Evolutionary conservation across 2,797 vertebrate genomes (phyloP), one percentile per base, ranked within the genome.

Genomic region (Gymnoscopelus braueri): DNA sequence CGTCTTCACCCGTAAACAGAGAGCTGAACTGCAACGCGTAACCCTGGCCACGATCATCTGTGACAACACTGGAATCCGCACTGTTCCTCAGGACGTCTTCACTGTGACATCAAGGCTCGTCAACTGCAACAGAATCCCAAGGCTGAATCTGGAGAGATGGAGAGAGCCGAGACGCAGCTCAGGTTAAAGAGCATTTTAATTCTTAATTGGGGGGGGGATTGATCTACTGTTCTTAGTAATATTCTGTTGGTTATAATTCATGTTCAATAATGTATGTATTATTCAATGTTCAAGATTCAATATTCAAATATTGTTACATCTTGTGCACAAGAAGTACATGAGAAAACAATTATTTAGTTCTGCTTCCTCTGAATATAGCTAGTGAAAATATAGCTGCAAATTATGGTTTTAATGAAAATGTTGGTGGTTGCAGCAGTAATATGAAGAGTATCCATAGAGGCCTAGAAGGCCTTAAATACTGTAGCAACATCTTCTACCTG

Each of bases 1-100:
- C 0, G 86, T 96, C 71, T 99, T 99, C 85, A 94, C 92, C 0
- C 0, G 0, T 0, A 54, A 55, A 15, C 96, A 98, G 81, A 78
- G 56, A 57, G 0, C 1, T 0, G 87, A 93, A 10, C 81, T 98
- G 49, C 48, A 55, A 47, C 53, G 67, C 2, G 65, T 83, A 56
- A 89, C 87, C 0, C 58, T 98, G 60, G 85, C 94, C 0, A 87
- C 67, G 7, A 82, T 98, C 51, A 90, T 98, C 86, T 98, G 97
- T 60, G 95, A 95, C 84, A 99, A 96, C 75, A 97, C 95, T 0
- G 92, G 1, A 5, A 93, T 98, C 77, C 82, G 24, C 0, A 35
- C 87, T n/a, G 86, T 97, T 26, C 93, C 95, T 0, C 3, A 0
- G 0, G 69, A 96, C 1, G 69, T 88, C 8, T 96, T 96, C 84